Conservation (phyloP, 2,113 vertebrate genomes). For the Catharus fuscescens region DNA sequence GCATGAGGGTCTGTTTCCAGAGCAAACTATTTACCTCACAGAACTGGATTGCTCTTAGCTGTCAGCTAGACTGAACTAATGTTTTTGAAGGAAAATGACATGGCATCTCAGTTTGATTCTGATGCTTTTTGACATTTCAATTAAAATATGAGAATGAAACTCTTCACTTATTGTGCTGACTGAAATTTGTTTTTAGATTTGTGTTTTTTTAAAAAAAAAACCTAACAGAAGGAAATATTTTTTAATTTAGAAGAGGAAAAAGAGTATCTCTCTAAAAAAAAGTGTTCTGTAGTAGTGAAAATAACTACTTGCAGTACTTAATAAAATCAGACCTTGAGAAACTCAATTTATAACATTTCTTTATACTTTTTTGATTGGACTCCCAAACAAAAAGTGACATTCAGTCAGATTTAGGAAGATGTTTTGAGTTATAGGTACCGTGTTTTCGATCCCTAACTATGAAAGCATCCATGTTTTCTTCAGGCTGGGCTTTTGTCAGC, state of each 20-base stretch:
- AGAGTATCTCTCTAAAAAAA: background rate
- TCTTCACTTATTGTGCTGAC: background rate
- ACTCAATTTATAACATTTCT: background rate
- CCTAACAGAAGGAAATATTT: background rate
- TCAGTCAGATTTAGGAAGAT: background rate
- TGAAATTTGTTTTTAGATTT: background rate
- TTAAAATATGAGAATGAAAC: background rate
- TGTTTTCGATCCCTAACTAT: background rate
- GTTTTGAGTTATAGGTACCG: background rate
- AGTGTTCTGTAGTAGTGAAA: background rate
- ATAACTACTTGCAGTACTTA: background rate
- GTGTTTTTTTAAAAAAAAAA: background rate
- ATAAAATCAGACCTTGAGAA: background rate
- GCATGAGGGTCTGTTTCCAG: background rate
- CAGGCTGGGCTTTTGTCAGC: background rate
- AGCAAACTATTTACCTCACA: background rate
- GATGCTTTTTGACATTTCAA: constrained; percentile 16
- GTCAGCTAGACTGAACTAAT: background rate
- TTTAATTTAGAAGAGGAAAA: background rate
- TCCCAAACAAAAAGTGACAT: background rate
- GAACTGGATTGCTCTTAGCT: background rate
- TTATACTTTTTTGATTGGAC: background rate
- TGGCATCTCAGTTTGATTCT: background rate
- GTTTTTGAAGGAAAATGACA: background rate
- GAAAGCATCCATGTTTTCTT: background rate